Base-by-base conservation (phyloP, 2,113 vertebrate genomes). In the Eonycteris spelaea region DNA sequence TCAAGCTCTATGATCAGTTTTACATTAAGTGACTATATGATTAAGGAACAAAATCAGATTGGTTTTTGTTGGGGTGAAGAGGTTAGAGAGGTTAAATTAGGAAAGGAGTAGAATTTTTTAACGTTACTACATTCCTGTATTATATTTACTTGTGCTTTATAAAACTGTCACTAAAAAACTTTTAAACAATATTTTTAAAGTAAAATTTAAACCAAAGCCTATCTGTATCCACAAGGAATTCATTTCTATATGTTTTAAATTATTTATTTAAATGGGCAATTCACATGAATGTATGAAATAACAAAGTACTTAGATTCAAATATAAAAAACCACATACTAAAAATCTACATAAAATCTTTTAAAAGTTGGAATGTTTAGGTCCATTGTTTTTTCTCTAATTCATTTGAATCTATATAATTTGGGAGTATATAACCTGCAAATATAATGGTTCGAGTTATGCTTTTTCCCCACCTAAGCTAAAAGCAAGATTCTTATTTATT, bases 341-440 rank as follows among this genome's bases (percentile, higher is more conserved):
- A 86, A 90, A 57, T 59, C 11, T 94, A 30, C 18, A 24, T 92
- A 85, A 74, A 75, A 82, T 82, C 38, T 95, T 45, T 84, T 86
- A 82, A 74, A 91, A 86, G 14, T 96, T 97, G 88, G 82, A 86
- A 84, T 79, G 86, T 94, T 97, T 93, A 90, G 43, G 33, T 95
- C 87, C 53, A 90, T 8, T 35, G 91, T 87, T 35, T 97, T 85
- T 74, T 96, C 80, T 77, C 28, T 95, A 82, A 92, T 91, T 95
- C 68, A 74, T 95, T 68, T 94, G 33, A 87, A 57, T 90, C 2
- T 82, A 38, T 43, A 7, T 90, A 94, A 38, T 67, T 90, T 96
- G 24, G 59, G 75, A 82, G 53, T 77, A 63, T 35, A 24, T 71
- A 91, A 85, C 21, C 68, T 78, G 15, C 19, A 74, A 38, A 91